Evolutionary conservation across 2,797 vertebrate genomes (phyloP), one percentile per base, ranked within the genome.

Genomic region (Acomys russatus): DNA sequence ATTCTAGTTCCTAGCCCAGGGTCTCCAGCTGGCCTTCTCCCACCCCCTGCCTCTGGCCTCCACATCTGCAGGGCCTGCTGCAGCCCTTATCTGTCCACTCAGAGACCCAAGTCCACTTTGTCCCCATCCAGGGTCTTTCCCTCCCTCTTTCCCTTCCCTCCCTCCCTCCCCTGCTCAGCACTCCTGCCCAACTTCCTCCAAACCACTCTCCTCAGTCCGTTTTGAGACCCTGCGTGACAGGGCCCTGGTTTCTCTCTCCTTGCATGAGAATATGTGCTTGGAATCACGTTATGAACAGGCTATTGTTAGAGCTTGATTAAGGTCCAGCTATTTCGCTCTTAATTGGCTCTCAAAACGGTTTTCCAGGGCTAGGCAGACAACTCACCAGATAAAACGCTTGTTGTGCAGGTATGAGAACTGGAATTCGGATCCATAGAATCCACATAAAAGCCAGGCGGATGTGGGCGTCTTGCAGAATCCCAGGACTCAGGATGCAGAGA

Each of bases 21-120:
- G 0, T 6, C 4, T 1, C 17, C 38, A 0, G 25, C 20, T 85
- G 22, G 0, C 0, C 15, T 63, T 59, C 61, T 38, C 38, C 28
- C 0, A 3, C 14, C 1, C 4, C 6, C 7, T 6, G 77, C 74
- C 61, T 10, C 61, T 18, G 66, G 10, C 25, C 0, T 18, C 33
- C 0, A 0, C 9, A 0, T 8, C 61, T 0, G 2, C 77, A 15
- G 10, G 18, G 33, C 23, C 28, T 0, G 33, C 12, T 0, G 0
- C 4, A 4, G 3, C 22, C 11, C 14, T 7, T 5, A 0, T 2
- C 18, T 35, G 54, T 35, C 71, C 33, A 0, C 28, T 8, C 11
- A 1, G 0, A 23, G 23, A 76, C 28, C 17, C 7, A 15, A 1
- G 8, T 23, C 33, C 2, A 0, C 28, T 33, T 0, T 25, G 59